Conservation (phyloP, 2,113 vertebrate species). For the Bettongia penicillata region DNA sequence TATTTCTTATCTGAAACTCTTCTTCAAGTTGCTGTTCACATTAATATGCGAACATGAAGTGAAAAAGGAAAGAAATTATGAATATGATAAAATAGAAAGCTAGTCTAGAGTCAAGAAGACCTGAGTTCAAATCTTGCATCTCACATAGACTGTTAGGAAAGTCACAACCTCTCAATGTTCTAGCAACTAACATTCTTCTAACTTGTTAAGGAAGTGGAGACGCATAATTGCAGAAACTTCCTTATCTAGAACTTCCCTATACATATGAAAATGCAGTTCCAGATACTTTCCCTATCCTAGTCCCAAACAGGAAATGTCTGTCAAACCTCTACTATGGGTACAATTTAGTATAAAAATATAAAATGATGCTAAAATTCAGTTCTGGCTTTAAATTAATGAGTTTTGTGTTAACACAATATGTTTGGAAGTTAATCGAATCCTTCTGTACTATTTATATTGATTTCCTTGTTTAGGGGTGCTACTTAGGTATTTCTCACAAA, state of each 20-base stretch:
- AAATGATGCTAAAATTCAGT: not conserved
- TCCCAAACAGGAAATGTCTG: not conserved
- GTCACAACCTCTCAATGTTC: not conserved
- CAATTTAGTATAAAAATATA: not conserved
- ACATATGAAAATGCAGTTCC: not conserved
- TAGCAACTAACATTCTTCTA: not conserved
- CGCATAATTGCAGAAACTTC: not conserved
- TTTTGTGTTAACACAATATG: not conserved
- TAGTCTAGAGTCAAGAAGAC: not conserved
- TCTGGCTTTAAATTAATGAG: not conserved
- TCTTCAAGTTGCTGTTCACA: not conserved
- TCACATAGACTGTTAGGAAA: not conserved
- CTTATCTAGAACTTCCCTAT: not conserved
- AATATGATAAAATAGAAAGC: not conserved
- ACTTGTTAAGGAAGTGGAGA: not conserved
- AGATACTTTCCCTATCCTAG: not conserved
- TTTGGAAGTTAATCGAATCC: not conserved
- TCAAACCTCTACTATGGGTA: not conserved
- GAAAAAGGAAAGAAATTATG: not conserved
- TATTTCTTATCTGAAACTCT: not conserved
- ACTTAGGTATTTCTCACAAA: not conserved
- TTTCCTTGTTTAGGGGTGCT: not conserved
- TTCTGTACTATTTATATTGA: not conserved
- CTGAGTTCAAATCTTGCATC: not conserved
- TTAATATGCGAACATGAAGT: not conserved